Evolutionary conservation across 2,797 vertebrate genomes (phyloP), one percentile per base, ranked within the genome.

Genomic region (Eidolon dupreanum): DNA sequence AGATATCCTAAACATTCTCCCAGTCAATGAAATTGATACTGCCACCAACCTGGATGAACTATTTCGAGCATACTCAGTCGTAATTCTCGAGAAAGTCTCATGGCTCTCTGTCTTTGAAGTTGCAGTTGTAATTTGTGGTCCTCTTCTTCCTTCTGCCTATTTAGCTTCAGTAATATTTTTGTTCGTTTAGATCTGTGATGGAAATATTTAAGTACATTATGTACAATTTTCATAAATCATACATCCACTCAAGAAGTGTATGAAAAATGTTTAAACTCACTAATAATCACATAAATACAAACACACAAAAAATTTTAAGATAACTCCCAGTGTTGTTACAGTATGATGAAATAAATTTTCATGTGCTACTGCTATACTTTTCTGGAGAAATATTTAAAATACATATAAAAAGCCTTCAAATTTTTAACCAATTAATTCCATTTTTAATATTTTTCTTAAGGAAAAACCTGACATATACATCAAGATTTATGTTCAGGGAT

Each of bases 41-140:
- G 66, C 46, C 78, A 97, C 90, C 84, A 98, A 99, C 99, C 99
- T 94, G 99, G 97, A 96, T 99, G 99, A 81, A 99, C 98, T 51
- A 99, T 98, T 98, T 99, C 99, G 89, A 99, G 98, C 87, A 99
- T 98, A 33, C 98, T 98, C 88, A 99, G 99, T 95, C 99, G 99
- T 92, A 98, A 98, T 97, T 99, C 99, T 94, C 99, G 99, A 97
- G 99, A 99, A 87, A 97, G 74, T 95, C 99, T 99, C 98, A 99
- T 99, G 20, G 99, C 99, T 97, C 98, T 99, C 95, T 99, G 99
- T 94, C 99, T 99, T 94, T 99, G 98, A 97, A 99, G 98, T 94
- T 98, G 98, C 96, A 99, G 97, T 98, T 99, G 97, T 78, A 98
- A 99, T 92, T 97, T 99, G 6, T 99, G 94, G 79, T 99, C 98